Base-by-base conservation (phyloP, 2,888 invertebrate genomes). In the Nasonia oneida region DNA sequence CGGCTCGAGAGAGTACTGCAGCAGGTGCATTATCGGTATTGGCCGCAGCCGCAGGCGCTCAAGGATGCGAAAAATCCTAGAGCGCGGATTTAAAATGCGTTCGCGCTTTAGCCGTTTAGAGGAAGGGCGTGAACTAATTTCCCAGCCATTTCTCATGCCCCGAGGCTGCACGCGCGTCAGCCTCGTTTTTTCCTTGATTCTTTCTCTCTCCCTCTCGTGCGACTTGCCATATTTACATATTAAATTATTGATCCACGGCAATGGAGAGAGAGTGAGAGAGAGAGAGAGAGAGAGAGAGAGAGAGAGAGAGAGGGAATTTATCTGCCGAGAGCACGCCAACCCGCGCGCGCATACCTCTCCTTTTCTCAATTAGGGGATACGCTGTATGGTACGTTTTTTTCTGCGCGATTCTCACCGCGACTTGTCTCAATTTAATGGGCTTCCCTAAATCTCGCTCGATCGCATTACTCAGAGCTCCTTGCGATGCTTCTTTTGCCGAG, bases 21-120 rank as follows among this genome's bases (percentile, higher is more conserved):
- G 39, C 89, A 87, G 90, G 90, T 90, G 90, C 90, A 89, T 90
- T 90, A 90, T 90, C 90, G 88, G 88, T 71, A 29, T 77, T 8
- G 53, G 14, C n/a, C n/a, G 29, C 33, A 12, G 80, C 53, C 84
- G 50, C 64, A 57, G 29, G 85, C 71, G 29, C 29, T 73, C 81
- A 77, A 81, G 80, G 80, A 81, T 83, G 70, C 70, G 79, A 75
- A 77, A 83, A 77, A 76, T 42, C 10, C 23, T 1, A 29, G 57
- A 15, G 18, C 53, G 33, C 39, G 12, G 47, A 33, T 39, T 14
- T 50, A 50, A 73, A 78, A 23, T 42, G 70, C 57, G 67, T 53
- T 79, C 47, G 75, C 33, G 64, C 70, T 64, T 33, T 67, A 2
- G 57, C n/a, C 70, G 47, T 64, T 67, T 50, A 18, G 80, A 74